phyloP scores from a whole-genome alignment of 2,113 vertebrate species.

The Microcebus tavaratra region DNA sequence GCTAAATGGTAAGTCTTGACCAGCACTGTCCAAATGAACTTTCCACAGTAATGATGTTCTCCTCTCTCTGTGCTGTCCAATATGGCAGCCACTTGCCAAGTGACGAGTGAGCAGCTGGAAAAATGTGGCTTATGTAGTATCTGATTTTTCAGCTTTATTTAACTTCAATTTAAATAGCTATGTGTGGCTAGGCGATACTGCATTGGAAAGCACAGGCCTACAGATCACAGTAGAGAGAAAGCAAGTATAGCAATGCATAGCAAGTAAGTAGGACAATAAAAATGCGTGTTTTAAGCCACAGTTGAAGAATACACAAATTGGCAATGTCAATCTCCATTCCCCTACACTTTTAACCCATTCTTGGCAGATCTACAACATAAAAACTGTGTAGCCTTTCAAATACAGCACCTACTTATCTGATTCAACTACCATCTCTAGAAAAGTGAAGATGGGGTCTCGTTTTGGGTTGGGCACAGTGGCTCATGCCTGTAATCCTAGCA shows the following conservation, averaged over 20 bases:
- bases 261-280: neutral
- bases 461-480: too few relatives aligned
- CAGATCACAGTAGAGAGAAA: neutral
- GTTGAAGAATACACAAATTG: neutral
- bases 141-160: neutral
- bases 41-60: neutral
- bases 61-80: neutral
- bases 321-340: neutral
- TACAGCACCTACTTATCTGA: neutral
- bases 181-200: neutral
- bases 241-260: neutral
- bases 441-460: neutral
- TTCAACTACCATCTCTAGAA: neutral
- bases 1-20: neutral
- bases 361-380: neutral
- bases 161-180: neutral
- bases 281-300: neutral
- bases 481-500: too few relatives aligned
- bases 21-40: neutral
- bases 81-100: neutral
- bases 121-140: neutral
- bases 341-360: neutral
- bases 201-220: neutral
- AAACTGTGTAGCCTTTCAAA: neutral
- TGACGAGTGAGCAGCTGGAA: neutral